Conservation (phyloP, 2,888 invertebrate species). For the Hedya salicella region DNA sequence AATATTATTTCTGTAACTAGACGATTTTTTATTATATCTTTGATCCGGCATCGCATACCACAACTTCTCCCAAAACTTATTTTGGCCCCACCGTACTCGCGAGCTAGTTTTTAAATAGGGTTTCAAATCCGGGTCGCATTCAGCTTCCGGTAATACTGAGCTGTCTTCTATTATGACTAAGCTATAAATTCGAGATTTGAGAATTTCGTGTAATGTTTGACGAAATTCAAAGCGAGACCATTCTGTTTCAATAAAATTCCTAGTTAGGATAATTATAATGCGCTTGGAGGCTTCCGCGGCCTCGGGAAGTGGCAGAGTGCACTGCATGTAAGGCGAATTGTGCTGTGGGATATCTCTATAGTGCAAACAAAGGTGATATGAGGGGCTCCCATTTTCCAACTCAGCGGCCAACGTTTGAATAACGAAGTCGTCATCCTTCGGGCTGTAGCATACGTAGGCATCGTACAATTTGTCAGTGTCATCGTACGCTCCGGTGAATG, state of each 20-base stretch:
- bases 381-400: constrained; percentile 92
- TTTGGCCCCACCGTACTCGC: constrained; percentile 94
- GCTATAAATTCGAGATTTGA: constrained; percentile 92
- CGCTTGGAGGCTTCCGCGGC: constrained; percentile 95
- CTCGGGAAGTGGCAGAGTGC: constrained; percentile 90
- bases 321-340: constrained; percentile 88
- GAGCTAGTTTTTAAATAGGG: constrained; percentile 95
- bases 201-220: constrained; percentile 94
- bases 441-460: constrained; percentile 96
- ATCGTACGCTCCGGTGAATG: constrained; percentile 89
- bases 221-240: constrained; percentile 97
- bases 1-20: constrained; percentile 90
- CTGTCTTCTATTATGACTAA: constrained; percentile 95
- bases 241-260: constrained; percentile 95
- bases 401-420: constrained; percentile 93
- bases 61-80: constrained; percentile 96
- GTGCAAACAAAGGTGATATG: constrained; percentile 94
- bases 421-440: constrained; percentile 96
- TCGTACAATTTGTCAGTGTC: constrained; percentile 96
- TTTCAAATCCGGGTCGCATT: constrained; percentile 93
- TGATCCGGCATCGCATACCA: constrained; percentile 94
- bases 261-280: constrained; percentile 93
- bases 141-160: constrained; percentile 91
- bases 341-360: constrained; percentile 93
- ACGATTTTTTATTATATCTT: constrained; percentile 74